Conservation (phyloP, 2,797 vertebrate genomes). For the Pseudochirops corinnae region DNA sequence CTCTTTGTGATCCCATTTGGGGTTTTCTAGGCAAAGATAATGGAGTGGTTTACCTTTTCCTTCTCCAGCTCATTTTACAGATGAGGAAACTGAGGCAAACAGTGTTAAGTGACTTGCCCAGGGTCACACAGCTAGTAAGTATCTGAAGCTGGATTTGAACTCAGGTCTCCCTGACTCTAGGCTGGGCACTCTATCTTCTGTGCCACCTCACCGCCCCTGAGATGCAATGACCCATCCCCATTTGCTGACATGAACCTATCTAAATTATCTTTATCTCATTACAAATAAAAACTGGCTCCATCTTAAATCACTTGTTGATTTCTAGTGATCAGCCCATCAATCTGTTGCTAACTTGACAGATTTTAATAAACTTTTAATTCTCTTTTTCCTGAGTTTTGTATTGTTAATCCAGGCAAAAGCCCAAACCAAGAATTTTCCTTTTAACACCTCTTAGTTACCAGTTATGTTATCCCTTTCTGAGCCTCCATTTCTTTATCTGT, state of each 20-base stretch:
- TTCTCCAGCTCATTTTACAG: not conserved
- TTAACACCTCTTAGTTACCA: no score
- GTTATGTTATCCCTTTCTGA: not conserved
- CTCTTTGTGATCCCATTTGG: not conserved
- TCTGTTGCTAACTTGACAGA: not conserved
- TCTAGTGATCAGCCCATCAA: not conserved
- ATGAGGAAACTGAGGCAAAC: not conserved
- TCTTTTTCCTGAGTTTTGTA: no score
- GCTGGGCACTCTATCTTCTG: not conserved
- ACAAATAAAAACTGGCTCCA: not conserved
- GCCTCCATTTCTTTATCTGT: not conserved
- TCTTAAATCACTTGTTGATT: not conserved
- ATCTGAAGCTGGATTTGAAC: not conserved
- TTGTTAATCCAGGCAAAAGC: no score
- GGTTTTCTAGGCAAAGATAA: not conserved
- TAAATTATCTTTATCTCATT: not conserved
- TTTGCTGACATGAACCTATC: not conserved
- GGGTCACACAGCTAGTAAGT: not conserved
- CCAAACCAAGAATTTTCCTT: no score
- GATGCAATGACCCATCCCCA: not conserved
- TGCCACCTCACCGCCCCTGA: not conserved
- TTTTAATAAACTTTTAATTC: not conserved
- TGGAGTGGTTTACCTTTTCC: not conserved
- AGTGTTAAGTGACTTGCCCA: not conserved
- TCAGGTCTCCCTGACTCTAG: not conserved